A percentile compares a stretch with the other conserved stretches of the same genome.
These are phyloP conservation scores for Zaprionus lachaisei DNA, from an alignment of 1,140 invertebrate species.

Conservation along the genomic window DNA sequence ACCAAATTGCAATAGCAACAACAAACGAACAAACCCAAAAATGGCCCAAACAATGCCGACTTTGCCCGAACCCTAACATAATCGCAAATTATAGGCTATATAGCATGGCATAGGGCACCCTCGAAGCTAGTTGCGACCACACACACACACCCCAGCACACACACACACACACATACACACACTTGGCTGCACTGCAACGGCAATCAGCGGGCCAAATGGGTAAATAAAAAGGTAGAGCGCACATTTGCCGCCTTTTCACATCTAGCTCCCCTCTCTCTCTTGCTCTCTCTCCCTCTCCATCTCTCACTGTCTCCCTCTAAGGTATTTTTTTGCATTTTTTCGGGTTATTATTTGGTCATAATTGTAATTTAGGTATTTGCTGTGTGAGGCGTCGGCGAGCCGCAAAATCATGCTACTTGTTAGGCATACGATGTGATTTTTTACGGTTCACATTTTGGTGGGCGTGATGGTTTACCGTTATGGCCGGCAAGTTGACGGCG, in stretches of 20 bases:
- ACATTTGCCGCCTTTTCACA: conserved; percentile 60
- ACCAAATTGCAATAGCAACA: conserved; percentile 77
- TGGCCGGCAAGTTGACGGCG: conserved; percentile 37
- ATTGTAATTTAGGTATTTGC: conserved; percentile 82
- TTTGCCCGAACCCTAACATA: conserved; percentile 67
- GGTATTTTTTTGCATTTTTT: conserved; percentile 68
- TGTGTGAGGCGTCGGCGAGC: conserved; percentile 59
- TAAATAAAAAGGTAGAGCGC: conserved; percentile 45
- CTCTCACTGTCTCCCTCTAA: not conserved
- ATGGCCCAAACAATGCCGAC: conserved; percentile 53
- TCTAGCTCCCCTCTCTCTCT: conserved; percentile 51
- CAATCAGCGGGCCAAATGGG: conserved; percentile 35
- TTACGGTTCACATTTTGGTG: conserved; percentile 42
- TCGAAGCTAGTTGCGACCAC: conserved; percentile 64
- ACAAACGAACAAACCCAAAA: conserved; percentile 44
- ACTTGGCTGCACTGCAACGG: conserved; percentile 31
- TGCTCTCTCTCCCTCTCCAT: conserved; percentile 3
- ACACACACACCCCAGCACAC: conserved; percentile 32
- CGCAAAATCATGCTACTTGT: conserved; percentile 73
- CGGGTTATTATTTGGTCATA: conserved; percentile 81
- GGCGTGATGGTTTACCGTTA: conserved; percentile 44
- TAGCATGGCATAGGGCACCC: conserved; percentile 57
- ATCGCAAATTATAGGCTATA: conserved; percentile 82
- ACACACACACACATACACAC: conserved; percentile 37
- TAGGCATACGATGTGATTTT: conserved; percentile 80